phyloP scores from a whole-genome alignment of 1,140 invertebrate species.

The Heliconius congener region DNA sequence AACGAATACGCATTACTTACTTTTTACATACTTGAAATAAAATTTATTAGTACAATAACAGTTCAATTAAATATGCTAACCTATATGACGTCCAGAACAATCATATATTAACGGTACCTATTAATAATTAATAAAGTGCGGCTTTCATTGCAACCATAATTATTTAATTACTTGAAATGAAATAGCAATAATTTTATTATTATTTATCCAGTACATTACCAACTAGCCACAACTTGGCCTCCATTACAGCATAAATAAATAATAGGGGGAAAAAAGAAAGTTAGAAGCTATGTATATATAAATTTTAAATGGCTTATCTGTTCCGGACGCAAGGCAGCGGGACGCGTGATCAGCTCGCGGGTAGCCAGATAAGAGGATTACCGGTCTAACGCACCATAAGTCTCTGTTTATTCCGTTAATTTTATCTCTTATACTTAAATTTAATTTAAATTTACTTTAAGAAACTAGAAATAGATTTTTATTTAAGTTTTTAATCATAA shows the following conservation, averaged over 20 bases:
- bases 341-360: constrained; percentile 47
- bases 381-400: constrained; percentile 40
- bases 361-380: constrained; percentile 61
- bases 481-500: neutral
- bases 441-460: neutral
- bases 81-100: no score
- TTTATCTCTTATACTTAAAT: constrained; percentile 5
- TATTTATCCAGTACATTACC: neutral
- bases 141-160: neutral
- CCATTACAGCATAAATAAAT: constrained; percentile 17
- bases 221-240: neutral
- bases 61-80: no score
- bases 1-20: no score
- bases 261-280: constrained; percentile 19
- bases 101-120: no score
- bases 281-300: constrained; percentile 24
- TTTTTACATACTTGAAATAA: no score
- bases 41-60: no score
- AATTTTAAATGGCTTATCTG: constrained; percentile 42
- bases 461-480: neutral
- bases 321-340: constrained; percentile 35
- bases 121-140: no score
- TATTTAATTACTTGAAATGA: neutral
- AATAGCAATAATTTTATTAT: neutral
- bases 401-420: constrained; percentile 55